Conservation (phyloP, 2,888 invertebrate genomes). For the Taenaris catops region DNA sequence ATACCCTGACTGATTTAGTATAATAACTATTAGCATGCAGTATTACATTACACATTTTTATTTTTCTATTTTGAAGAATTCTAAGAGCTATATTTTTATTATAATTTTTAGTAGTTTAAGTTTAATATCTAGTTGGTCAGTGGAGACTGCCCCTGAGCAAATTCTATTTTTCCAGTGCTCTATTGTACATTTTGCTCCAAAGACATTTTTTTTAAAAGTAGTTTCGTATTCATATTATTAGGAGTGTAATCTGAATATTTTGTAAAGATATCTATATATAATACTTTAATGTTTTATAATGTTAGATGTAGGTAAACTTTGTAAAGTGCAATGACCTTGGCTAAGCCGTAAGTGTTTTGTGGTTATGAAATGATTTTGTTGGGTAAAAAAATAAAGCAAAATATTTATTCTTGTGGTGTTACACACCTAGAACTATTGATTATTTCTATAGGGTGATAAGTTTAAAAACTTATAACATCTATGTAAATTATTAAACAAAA, state of each 20-base stretch:
- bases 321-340: conserved; percentile 71
- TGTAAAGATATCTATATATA: conserved; percentile 41
- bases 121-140: conserved; percentile 42
- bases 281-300: conserved; percentile 36
- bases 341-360: conserved; percentile 64
- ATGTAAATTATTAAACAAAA: too few species aligned
- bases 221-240: conserved; percentile 32
- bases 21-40: conserved; percentile 63
- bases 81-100: conserved; percentile 68
- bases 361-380: conserved; percentile 53
- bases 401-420: conserved; percentile 61
- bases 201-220: conserved; percentile 38
- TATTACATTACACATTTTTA: conserved; percentile 68
- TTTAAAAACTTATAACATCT: conserved; percentile 20
- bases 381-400: conserved; percentile 39
- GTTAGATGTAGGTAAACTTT: conserved; percentile 44
- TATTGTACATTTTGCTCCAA: conserved; percentile 50
- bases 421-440: conserved; percentile 59
- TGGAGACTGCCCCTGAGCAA: conserved; percentile 41
- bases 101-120: conserved; percentile 49
- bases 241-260: conserved; percentile 41
- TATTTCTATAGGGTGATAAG: conserved; percentile 30
- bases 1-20: conserved; percentile 73
- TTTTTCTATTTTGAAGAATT: conserved; percentile 64
- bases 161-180: conserved; percentile 44